Evolutionary conservation across 2,888 invertebrate species (phyloP).

Genomic region (Sarcophaga variegata): DNA sequence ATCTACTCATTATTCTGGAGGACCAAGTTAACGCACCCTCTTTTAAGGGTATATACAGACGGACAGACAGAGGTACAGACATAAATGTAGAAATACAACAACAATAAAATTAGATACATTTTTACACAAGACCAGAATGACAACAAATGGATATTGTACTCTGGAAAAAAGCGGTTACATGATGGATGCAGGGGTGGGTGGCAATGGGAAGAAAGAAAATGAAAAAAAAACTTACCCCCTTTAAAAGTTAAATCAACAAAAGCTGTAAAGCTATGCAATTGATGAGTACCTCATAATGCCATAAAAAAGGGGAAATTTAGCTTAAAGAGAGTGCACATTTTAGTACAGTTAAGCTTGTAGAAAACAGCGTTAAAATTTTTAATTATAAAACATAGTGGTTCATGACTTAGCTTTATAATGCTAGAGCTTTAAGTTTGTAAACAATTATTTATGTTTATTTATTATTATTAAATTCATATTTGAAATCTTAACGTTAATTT

Average conservation of each 20-base stretch:
- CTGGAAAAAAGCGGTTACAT: not conserved
- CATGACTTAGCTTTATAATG: conserved; percentile 9
- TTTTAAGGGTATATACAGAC: conserved; percentile 37
- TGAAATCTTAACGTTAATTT: not conserved
- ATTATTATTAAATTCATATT: not conserved
- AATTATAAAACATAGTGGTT: conserved; percentile 23
- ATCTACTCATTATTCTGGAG: not conserved
- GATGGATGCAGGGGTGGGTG: not conserved
- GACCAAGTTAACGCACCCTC: conserved; percentile 59
- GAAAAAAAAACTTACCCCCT: not conserved
- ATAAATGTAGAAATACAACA: not conserved
- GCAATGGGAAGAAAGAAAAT: not conserved
- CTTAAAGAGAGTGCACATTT: conserved; percentile 23
- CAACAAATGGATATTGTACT: not conserved
- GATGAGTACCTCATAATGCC: not conserved
- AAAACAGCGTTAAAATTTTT: not conserved
- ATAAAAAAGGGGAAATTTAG: conserved; percentile 41
- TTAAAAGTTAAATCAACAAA: conserved; percentile 4
- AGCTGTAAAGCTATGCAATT: not conserved
- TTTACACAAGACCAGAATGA: conserved; percentile 5
- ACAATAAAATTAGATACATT: conserved; percentile 36
- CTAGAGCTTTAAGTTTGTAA: not conserved
- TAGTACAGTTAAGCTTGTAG: conserved; percentile 24
- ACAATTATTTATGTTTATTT: not conserved
- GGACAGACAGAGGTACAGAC: conserved; percentile 21